Evolutionary conservation across 2,113 vertebrate genomes (phyloP).

Genomic region (Eudyptes chrysolophus): DNA sequence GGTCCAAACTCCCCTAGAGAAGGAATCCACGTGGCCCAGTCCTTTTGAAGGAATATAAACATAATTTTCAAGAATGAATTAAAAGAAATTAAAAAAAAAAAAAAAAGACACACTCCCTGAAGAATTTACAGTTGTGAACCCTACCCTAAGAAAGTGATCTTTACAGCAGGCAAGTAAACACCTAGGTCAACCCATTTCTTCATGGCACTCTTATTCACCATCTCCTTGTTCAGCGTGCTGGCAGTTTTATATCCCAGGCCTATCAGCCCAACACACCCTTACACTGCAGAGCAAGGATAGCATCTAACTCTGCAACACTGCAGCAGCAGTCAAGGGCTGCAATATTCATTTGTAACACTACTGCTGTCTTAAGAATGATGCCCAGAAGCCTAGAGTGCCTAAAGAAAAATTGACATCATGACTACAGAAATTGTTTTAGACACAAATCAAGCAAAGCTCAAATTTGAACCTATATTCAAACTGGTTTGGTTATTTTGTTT

Average conservation of each 20-base stretch:
- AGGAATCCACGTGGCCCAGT: not conserved
- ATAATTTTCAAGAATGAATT: not conserved
- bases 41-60: not conserved
- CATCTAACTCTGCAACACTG: not conserved
- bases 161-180: not conserved
- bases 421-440: not conserved
- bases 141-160: not conserved
- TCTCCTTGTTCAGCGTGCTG: not conserved
- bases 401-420: not conserved
- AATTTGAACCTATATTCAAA: conserved; percentile 1
- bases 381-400: not conserved
- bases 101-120: not conserved
- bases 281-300: not conserved
- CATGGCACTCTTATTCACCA: not conserved
- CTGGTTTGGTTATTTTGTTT: too few species aligned
- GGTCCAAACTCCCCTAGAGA: not conserved
- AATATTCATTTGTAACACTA: not conserved
- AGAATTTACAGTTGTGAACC: not conserved
- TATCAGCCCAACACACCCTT: not conserved
- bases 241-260: not conserved
- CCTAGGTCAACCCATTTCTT: not conserved
- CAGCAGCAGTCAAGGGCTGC: not conserved
- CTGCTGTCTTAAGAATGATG: not conserved
- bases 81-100: not conserved
- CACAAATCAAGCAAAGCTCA: not conserved